Percentiles rank a stretch among this genome's conserved stretches.
Evolutionary conservation across 1,140 invertebrate genomes (phyloP).

Genomic region (Antheraea pernyi): DNA sequence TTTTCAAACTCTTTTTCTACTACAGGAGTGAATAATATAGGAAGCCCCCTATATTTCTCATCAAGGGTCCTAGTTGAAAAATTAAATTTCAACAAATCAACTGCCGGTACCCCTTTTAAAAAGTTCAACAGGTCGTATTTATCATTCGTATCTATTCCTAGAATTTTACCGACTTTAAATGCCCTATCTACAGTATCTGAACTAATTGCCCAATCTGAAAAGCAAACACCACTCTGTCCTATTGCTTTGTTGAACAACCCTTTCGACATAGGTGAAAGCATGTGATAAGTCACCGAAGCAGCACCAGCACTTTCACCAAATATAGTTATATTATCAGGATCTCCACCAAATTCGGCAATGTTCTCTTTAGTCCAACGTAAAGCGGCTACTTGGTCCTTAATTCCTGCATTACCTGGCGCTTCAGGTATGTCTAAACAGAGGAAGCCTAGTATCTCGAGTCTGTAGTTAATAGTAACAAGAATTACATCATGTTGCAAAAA

Average conservation of each 20-base stretch:
- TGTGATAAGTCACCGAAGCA: constrained; percentile 83
- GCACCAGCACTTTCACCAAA: constrained; percentile 89
- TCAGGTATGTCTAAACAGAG: constrained; percentile 80
- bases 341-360: constrained; percentile 84
- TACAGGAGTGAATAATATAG: constrained; percentile 63
- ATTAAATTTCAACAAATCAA: constrained; percentile 55
- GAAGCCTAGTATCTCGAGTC: constrained; percentile 84
- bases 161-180: constrained; percentile 57
- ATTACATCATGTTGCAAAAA: constrained; percentile 83
- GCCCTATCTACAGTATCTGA: constrained; percentile 52
- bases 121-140: constrained; percentile 52
- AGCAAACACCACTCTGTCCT: constrained; percentile 82
- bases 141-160: constrained; percentile 72
- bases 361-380: constrained; percentile 69
- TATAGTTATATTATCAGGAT: constrained; percentile 84
- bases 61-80: constrained; percentile 42
- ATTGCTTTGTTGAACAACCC: constrained; percentile 79
- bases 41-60: constrained; percentile 65
- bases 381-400: constrained; percentile 83
- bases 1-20: constrained; percentile 66
- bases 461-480: constrained; percentile 85
- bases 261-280: constrained; percentile 84
- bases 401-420: constrained; percentile 83
- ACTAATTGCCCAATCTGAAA: constrained; percentile 76
- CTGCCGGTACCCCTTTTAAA: constrained; percentile 63